Conservation (phyloP, 2,888 invertebrate species). For the Sylvicola cinctus region DNA sequence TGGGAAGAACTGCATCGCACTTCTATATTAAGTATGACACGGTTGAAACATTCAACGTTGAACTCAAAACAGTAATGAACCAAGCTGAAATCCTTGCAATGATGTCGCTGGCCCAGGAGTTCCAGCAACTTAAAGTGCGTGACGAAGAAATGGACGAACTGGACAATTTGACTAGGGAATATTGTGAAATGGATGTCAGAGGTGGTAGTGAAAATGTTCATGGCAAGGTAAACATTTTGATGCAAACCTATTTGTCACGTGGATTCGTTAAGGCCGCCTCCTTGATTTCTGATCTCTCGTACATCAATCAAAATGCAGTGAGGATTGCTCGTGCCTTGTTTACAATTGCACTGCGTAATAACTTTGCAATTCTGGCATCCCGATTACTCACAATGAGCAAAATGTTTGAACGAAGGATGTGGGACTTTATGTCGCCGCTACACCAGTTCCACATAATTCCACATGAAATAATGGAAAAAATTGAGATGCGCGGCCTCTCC, state of each 20-base stretch:
- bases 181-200: conserved; percentile 57
- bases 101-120: conserved; percentile 84
- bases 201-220: conserved; percentile 76
- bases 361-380: conserved; percentile 75
- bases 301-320: conserved; percentile 55
- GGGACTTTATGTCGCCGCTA: conserved; percentile 73
- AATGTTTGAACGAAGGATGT: conserved; percentile 81
- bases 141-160: conserved; percentile 90
- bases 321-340: conserved; percentile 83
- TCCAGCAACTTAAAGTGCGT: conserved; percentile 84
- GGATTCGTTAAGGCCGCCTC: conserved; percentile 43
- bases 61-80: conserved; percentile 59
- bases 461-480: conserved; percentile 57
- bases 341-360: conserved; percentile 76
- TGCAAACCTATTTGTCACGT: conserved; percentile 75
- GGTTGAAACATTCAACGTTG: conserved; percentile 77
- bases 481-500: conserved; percentile 55
- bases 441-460: conserved; percentile 63
- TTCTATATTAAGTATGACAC: conserved; percentile 95
- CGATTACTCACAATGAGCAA: conserved; percentile 72
- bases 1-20: conserved; percentile 92
- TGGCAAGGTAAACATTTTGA: conserved; percentile 87
- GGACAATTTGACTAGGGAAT: conserved; percentile 47
- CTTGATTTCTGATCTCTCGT: conserved; percentile 21
- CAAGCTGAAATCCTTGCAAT: conserved; percentile 74